Conservation (phyloP, 2,888 invertebrate species). For the Drosophila peninsularis region DNA sequence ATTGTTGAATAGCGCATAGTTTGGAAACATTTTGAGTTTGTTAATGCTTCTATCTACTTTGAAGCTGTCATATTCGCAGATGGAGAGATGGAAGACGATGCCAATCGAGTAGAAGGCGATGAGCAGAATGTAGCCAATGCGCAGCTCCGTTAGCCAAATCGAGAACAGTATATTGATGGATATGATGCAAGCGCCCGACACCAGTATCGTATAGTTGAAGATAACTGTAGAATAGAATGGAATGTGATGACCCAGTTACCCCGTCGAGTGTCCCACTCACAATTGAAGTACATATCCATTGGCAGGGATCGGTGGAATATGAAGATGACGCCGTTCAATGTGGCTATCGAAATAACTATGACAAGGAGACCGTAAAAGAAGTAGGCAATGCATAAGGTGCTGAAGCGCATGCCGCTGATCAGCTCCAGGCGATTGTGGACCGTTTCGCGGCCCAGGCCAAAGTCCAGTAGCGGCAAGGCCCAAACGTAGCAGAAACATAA, state of each 20-base stretch:
- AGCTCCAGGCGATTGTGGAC: slow-evolving; percentile 30
- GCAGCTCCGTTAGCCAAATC: slow-evolving; percentile 25
- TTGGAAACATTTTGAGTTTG: slow-evolving; percentile 24
- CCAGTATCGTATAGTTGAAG: slow-evolving; percentile 19
- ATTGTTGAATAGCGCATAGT: slow-evolving; percentile 28
- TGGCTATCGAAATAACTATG: slow-evolving; percentile 21
- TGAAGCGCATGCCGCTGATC: slow-evolving; percentile 39
- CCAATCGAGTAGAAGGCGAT: slow-evolving; percentile 35
- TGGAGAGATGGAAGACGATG: slow-evolving; percentile 22
- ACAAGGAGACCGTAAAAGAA: slow-evolving; percentile 30
- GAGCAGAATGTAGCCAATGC: slow-evolving; percentile 32
- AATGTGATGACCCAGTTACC: too few species aligned
- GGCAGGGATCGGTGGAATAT: slow-evolving; percentile 8
- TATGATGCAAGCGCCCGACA: slow-evolving; percentile 33
- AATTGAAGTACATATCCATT: slow-evolving; percentile 3
- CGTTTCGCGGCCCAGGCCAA: slow-evolving; percentile 8
- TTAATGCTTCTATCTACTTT: accelerated
- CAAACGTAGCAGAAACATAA: slow-evolving; percentile 38
- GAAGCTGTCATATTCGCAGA: background rate
- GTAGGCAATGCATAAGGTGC: slow-evolving; percentile 21
- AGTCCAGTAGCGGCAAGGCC: slow-evolving; percentile 29
- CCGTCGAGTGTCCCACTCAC: slow-evolving; percentile 18
- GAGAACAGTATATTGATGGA: slow-evolving; percentile 40
- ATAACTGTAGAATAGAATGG: slow-evolving; percentile 8
- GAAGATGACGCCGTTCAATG: slow-evolving; percentile 29